Conservation (phyloP, 2,888 invertebrate genomes). For the Drosophila neonasuta region DNA sequence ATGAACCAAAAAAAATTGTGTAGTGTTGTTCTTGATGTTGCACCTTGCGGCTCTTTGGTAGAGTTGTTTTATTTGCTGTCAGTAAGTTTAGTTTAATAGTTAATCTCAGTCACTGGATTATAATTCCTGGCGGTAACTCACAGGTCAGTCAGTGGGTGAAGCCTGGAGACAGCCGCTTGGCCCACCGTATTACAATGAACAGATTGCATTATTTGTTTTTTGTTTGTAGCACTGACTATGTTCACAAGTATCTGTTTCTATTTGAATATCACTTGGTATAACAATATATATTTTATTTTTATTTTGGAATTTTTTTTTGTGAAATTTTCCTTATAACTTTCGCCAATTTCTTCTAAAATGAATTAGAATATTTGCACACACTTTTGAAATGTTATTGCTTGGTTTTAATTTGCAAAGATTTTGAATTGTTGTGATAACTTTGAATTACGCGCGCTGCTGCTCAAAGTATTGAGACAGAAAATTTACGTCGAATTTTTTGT, state of each 20-base stretch:
- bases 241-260: conserved; percentile 26
- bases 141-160: conserved; percentile 54
- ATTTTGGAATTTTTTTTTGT: conserved; percentile 26
- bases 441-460: conserved; percentile 72
- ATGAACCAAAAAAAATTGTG: conserved; percentile 18
- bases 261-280: conserved; percentile 19
- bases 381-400: conserved; percentile 40
- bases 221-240: conserved; percentile 2
- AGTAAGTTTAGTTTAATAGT: conserved; percentile 34
- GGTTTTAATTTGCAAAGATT: conserved; percentile 4
- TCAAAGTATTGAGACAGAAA: conserved; percentile 49
- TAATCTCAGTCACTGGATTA: conserved; percentile 49
- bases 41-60: conserved; percentile 7
- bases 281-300: background rate
- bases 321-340: conserved; percentile 22
- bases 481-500: conserved; percentile 67
- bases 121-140: conserved; percentile 46
- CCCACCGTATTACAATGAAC: conserved; percentile 62
- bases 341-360: conserved; percentile 28
- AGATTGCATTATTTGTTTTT: conserved; percentile 52
- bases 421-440: conserved; percentile 57
- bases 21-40: conserved; percentile 31
- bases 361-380: conserved; percentile 33
- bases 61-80: background rate
- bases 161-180: conserved; percentile 55